These are phyloP conservation scores for Trachelus troglodyta DNA, from an alignment of 2,888 invertebrate genomes.

Conservation along the genomic window DNA sequence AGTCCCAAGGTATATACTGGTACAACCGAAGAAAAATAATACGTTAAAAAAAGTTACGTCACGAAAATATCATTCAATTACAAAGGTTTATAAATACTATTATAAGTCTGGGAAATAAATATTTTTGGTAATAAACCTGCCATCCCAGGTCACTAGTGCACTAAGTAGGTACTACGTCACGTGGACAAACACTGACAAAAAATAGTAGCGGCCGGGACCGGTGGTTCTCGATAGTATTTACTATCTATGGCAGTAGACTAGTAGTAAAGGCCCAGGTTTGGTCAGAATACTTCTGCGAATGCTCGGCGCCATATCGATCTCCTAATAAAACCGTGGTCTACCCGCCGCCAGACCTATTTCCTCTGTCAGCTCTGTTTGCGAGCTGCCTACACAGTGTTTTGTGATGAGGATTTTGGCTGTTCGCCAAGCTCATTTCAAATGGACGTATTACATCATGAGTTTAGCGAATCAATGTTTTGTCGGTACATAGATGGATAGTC, in stretches of 20 bases:
- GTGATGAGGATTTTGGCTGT: slow-evolving; percentile 56
- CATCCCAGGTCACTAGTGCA: not conserved
- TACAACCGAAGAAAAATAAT: not conserved
- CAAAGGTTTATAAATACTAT: not conserved
- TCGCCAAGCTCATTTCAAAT: slow-evolving; percentile 62
- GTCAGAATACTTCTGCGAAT: not conserved
- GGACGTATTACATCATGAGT: slow-evolving; percentile 62
- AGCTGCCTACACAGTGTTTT: slow-evolving; percentile 54
- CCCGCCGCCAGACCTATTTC: slow-evolving; percentile 55
- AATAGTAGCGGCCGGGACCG: not conserved
- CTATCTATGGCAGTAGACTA: not conserved
- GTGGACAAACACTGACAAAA: not conserved
- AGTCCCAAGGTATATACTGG: not conserved
- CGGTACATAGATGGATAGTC: slow-evolving; percentile 33
- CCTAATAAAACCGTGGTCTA: slow-evolving; percentile 48
- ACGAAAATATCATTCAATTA: not conserved
- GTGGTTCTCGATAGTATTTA: not conserved
- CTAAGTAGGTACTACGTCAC: not conserved
- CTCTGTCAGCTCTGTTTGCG: slow-evolving; percentile 56
- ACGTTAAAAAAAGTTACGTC: not conserved
- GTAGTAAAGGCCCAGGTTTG: not conserved
- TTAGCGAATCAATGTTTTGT: slow-evolving; percentile 62
- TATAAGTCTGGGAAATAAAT: not conserved
- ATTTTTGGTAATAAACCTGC: not conserved
- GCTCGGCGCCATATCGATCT: slow-evolving; percentile 48